Conservation (phyloP, 2,888 invertebrate species). For the Caenorhabditis panamensis region DNA sequence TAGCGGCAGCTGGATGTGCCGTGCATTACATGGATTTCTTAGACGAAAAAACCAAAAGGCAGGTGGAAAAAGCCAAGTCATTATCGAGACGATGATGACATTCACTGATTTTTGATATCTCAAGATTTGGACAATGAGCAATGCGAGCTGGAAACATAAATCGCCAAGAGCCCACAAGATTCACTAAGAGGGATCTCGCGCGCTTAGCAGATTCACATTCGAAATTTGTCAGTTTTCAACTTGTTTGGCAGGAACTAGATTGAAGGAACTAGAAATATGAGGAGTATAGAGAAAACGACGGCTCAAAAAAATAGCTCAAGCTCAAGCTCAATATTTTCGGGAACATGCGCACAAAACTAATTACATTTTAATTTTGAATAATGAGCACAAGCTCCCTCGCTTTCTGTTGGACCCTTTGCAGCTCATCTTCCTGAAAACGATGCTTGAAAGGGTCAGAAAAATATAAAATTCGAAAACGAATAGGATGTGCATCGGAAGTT, state of each 20-base stretch:
- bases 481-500: slow-evolving; percentile 32
- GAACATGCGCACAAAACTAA: slow-evolving; percentile 45
- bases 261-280: not conserved
- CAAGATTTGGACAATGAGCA: slow-evolving; percentile 3
- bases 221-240: too few species aligned
- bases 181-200: too few species aligned
- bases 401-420: too few species aligned
- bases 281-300: not conserved
- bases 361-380: slow-evolving; percentile 40
- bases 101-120: slow-evolving; percentile 34
- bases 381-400: slow-evolving; percentile 17
- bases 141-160: not conserved
- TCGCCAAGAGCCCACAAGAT: too few species aligned
- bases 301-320: slow-evolving; percentile 1
- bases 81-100: not conserved
- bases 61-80: not conserved
- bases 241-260: not conserved
- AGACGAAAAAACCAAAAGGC: slow-evolving; percentile 6
- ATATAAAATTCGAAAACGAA: slow-evolving; percentile 3
- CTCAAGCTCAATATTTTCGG: slow-evolving; percentile 6
- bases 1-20: slow-evolving; percentile 28
- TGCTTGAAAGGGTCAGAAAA: not conserved
- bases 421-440: slow-evolving; percentile 6
- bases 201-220: too few species aligned
- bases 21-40: slow-evolving; percentile 11